Base-by-base conservation (phyloP, 2,888 invertebrate genomes). In the Margaritifera margaritifera region DNA sequence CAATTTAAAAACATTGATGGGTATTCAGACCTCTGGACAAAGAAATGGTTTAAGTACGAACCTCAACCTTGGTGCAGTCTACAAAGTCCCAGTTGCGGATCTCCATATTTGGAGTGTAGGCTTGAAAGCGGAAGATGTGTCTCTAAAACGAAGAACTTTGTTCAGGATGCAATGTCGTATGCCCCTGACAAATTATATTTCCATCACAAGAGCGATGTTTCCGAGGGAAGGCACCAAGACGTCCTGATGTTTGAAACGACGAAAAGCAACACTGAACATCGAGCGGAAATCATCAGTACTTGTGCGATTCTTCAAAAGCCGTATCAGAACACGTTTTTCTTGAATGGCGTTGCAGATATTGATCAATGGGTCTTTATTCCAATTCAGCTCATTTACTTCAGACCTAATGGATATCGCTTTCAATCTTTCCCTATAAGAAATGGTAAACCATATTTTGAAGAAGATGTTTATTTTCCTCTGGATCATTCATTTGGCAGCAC, bases 321-420 rank as follows among this genome's bases (percentile, higher is more conserved):
- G 11, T 42, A 42, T 20, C 80, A 80, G 68, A 80, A 80, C 62
- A 68, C 54, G 27, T 80, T 68, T 62, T 80, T 78, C 68, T 55
- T 75, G 6, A 63, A 75, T 62, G 71, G 74, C 18, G 63, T 51
- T 1, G 78, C 78, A 51, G 78, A 78, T 55, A 71, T 68, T 4
- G 66, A 69, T 59, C 51, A 71, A 42, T 80, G 80, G 80, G 77
- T 69, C 20, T 77, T 66, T 65, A 56, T 80, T 4, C 80, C 80
- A 0, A 71, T 80, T 2, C 70, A 77, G 59, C 62, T 80, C 55
- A 69, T 78, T 62, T 70, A 71, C 18, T 70, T 69, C 50, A 51
- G 80, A 31, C 74, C 80, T 3, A 42, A 42, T 42, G 42, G 42
- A 42, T 42, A 42, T 42, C 42, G 42, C 42, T 42, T 42, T 42